Conservation (phyloP, 2,113 vertebrate species). For the Hepsetus odoe region DNA sequence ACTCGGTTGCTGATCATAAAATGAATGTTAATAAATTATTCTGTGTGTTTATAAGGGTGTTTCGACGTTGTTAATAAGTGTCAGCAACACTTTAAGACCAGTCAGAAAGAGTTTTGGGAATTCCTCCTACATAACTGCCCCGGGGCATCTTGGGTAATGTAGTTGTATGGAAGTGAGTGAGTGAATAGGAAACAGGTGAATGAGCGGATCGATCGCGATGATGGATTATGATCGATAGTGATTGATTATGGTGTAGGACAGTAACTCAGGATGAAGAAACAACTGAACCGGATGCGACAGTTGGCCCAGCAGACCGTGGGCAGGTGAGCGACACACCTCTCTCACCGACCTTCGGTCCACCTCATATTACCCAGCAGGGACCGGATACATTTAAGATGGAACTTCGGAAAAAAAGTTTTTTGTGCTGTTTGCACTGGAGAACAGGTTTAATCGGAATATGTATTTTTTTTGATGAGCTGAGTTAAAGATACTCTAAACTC, state of each 20-base stretch:
- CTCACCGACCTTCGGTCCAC: neutral
- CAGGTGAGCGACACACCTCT: constrained; percentile 78
- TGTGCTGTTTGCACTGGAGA: neutral
- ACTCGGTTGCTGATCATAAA: too few species aligned
- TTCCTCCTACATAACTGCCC: too few species aligned
- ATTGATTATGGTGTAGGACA: neutral
- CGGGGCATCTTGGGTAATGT: too few species aligned
- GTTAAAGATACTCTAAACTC: too few species aligned
- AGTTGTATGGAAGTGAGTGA: too few species aligned
- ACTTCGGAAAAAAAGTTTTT: neutral
- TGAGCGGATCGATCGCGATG: neutral
- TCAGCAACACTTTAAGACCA: too few species aligned
- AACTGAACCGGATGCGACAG: constrained; percentile 98
- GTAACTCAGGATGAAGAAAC: constrained; percentile 86
- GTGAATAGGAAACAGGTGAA: too few species aligned
- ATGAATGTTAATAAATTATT: too few species aligned
- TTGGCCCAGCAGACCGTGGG: constrained; percentile 98
- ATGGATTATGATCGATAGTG: neutral
- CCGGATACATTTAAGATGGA: neutral
- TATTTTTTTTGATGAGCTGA: too few species aligned
- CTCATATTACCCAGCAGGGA: neutral
- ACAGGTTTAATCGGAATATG: neutral
- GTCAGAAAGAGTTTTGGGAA: too few species aligned
- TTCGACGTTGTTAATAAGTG: too few species aligned
- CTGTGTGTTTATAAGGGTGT: too few species aligned